Percentiles rank a stretch among this genome's conserved stretches.
Evolutionary conservation across 1,140 invertebrate genomes (phyloP).

Genomic region (Mycetomoellerius zeteki): DNA sequence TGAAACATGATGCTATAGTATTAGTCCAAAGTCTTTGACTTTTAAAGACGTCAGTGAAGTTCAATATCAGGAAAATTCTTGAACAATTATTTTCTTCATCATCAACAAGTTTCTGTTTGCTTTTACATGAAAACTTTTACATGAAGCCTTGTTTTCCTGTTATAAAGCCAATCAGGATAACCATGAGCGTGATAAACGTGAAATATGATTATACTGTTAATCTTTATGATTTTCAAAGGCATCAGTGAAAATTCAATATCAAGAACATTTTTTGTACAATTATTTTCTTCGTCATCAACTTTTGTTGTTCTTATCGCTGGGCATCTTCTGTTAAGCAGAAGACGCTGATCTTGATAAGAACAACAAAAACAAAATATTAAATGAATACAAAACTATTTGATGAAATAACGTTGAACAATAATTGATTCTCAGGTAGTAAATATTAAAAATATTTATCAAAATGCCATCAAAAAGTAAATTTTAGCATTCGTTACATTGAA

Average conservation of each 20-base stretch:
- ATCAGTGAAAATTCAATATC: neutral
- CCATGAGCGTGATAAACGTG: neutral
- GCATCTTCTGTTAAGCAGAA: conserved; percentile 1
- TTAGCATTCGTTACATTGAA: neutral
- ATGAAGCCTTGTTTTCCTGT: neutral
- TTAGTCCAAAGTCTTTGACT: neutral
- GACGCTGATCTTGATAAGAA: neutral
- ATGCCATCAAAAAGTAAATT: neutral
- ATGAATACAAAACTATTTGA: conserved; percentile 2
- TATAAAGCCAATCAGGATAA: conserved; percentile 19
- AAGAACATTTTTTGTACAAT: neutral
- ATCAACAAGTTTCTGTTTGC: conserved; percentile 5
- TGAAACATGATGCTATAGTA: neutral
- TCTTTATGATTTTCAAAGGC: conserved; percentile 2
- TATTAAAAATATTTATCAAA: neutral
- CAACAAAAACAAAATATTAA: conserved; percentile 33
- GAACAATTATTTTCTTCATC: neutral
- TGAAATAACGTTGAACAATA: conserved; percentile 33
- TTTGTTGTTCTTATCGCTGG: neutral
- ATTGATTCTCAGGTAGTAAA: neutral
- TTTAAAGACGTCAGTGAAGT: neutral
- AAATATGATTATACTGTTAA: neutral
- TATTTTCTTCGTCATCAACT: neutral
- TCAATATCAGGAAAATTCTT: neutral
- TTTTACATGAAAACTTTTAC: neutral